A percentile compares a stretch with the other conserved stretches of the same genome.
These are phyloP conservation scores for Bolinopsis microptera DNA, from an alignment of 37 sponge, comb jelly and placozoan genomes.

Conservation along the genomic window DNA sequence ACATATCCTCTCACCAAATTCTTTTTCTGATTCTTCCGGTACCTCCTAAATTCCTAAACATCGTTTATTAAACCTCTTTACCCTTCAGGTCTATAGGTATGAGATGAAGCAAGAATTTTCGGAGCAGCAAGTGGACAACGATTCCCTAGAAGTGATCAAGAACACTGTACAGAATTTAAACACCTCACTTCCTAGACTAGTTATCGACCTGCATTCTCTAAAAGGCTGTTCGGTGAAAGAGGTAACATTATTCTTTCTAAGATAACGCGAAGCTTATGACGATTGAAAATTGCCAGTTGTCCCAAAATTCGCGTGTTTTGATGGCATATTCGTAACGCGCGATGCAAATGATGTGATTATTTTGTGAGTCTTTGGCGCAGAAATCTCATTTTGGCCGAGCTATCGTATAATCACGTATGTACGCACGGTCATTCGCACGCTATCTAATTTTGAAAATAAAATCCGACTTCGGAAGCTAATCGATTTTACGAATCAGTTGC, in stretches of 20 bases:
- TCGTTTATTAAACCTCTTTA: background rate
- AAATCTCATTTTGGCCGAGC: no score
- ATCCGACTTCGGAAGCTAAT: no score
- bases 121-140: background rate
- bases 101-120: conserved; percentile 44
- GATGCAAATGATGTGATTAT: background rate
- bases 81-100: background rate
- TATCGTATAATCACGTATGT: no score
- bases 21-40: no score
- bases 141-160: background rate
- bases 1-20: no score
- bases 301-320: conserved; percentile 6
- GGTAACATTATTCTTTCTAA: background rate
- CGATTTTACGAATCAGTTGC: no score
- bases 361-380: conserved; percentile 23
- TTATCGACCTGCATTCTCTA: conserved; percentile 40
- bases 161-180: background rate
- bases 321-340: background rate
- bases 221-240: conserved; percentile 4
- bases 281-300: conserved; percentile 30
- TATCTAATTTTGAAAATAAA: no score
- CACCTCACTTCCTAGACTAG: background rate
- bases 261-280: background rate
- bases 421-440: no score
- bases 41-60: no score